A percentile compares a stretch with the other conserved stretches of the same genome.
phyloP scores from a whole-genome alignment of 1,140 invertebrate species.

The Cotesia typhae region DNA sequence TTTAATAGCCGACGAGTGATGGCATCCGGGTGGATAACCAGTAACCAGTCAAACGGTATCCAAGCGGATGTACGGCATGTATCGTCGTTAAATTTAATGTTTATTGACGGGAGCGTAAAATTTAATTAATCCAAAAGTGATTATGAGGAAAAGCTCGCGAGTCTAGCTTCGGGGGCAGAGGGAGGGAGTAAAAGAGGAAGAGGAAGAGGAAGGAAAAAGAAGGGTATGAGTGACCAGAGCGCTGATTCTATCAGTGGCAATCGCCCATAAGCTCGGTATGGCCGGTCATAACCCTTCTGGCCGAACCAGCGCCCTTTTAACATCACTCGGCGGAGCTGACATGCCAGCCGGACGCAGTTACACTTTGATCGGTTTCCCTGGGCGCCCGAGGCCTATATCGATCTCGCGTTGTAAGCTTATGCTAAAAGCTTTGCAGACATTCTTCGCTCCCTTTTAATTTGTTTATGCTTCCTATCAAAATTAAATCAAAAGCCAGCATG shows the following conservation, averaged over 20 bases:
- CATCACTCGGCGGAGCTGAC: constrained; percentile 63
- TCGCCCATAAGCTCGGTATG: constrained; percentile 62
- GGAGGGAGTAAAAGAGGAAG: no score
- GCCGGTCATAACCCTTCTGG: constrained; percentile 59
- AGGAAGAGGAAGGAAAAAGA: neutral
- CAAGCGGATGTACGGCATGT: constrained; percentile 25
- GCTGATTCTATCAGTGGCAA: constrained; percentile 64
- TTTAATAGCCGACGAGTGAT: no score
- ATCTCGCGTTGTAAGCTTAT: neutral
- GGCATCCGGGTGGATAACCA: neutral
- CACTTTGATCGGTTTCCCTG: constrained; percentile 31
- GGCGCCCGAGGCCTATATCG: constrained; percentile 22
- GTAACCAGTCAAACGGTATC: neutral
- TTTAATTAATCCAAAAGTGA: constrained; percentile 68
- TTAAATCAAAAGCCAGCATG: no score
- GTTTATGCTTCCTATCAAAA: no score
- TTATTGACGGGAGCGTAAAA: constrained; percentile 62
- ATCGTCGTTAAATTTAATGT: constrained; percentile 64
- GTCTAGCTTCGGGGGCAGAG: constrained; percentile 8
- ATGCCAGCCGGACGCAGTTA: constrained; percentile 51
- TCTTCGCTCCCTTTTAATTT: no score
- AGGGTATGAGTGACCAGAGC: constrained; percentile 15
- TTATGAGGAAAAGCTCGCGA: constrained; percentile 59
- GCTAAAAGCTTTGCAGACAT: no score
- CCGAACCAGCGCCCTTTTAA: constrained; percentile 51